phyloP scores from a whole-genome alignment of 1,140 invertebrate genomes.

The Hylyphantes graminicola region DNA sequence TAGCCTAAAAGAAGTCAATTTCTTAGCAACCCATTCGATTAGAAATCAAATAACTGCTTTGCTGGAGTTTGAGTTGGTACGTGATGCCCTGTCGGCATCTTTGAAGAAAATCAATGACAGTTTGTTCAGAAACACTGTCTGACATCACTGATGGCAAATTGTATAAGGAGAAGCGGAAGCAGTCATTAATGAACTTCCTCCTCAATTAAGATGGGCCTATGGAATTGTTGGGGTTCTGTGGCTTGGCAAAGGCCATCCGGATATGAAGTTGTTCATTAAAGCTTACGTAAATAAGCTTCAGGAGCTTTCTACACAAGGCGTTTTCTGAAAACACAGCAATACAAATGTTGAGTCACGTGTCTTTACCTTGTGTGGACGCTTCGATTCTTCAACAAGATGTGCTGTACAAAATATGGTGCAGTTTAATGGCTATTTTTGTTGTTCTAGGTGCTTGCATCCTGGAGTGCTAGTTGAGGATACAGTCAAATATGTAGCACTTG shows the following conservation, averaged over 20 bases:
- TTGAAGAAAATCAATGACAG: no score
- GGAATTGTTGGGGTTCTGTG: not conserved
- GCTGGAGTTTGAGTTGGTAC: not conserved
- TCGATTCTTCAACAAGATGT: constrained; percentile 17
- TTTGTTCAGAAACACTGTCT: no score
- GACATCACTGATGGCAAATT: not conserved
- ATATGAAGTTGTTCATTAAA: constrained; percentile 22
- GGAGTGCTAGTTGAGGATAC: not conserved
- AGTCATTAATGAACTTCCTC: constrained; percentile 12
- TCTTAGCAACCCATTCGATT: constrained; percentile 25
- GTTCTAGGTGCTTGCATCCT: constrained; percentile 28
- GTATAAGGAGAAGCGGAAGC: constrained; percentile 15
- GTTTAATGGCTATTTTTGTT: constrained; percentile 23
- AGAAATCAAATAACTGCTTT: constrained; percentile 15
- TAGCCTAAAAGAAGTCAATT: constrained; percentile 10
- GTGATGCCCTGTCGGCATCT: no score
- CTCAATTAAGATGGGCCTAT: not conserved
- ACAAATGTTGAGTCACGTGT: constrained; percentile 1
- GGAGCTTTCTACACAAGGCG: constrained; percentile 4
- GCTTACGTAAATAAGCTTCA: constrained; percentile 11
- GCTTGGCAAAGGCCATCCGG: not conserved
- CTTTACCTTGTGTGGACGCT: constrained; percentile 4
- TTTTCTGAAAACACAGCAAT: not conserved
- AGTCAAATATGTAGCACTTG: not conserved
- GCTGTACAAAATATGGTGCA: constrained; percentile 10